phyloP scores from a whole-genome alignment of 2,888 invertebrate genomes.

The Trachelus iudaicus region DNA sequence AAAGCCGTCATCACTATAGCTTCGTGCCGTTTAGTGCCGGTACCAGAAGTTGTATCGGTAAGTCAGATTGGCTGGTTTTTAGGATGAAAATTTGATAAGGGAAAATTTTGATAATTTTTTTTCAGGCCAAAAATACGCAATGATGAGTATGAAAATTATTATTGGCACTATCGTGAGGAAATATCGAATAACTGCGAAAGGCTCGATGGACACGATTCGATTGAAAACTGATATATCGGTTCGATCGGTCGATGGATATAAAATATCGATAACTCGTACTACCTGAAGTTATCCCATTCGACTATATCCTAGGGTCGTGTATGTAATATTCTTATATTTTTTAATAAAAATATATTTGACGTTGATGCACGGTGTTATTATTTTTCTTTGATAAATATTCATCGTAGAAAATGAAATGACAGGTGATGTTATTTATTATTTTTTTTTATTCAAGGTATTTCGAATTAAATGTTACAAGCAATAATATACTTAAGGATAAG shows the following conservation, averaged over 20 bases:
- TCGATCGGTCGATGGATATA: conserved; percentile 12
- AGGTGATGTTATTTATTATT: conserved; percentile 50
- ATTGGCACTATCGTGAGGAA: conserved; percentile 35
- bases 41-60: background rate
- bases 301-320: background rate
- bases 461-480: conserved; percentile 53
- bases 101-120: background rate
- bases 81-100: background rate
- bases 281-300: background rate
- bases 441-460: conserved; percentile 54
- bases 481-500: conserved; percentile 53
- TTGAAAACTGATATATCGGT: conserved; percentile 16
- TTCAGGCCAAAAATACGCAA: conserved; percentile 40
- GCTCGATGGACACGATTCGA: conserved; percentile 1
- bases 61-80: background rate
- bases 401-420: background rate
- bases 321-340: background rate
- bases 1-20: conserved; percentile 10
- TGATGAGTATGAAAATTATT: conserved; percentile 37
- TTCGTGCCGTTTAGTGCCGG: background rate
- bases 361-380: background rate
- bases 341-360: background rate
- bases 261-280: conserved; percentile 12
- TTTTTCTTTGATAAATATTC: background rate
- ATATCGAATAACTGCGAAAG: conserved; percentile 19